A percentile compares a stretch with the other conserved stretches of the same genome.
phyloP scores from a whole-genome alignment of 2,797 vertebrate genomes.

The Mus spretus region DNA sequence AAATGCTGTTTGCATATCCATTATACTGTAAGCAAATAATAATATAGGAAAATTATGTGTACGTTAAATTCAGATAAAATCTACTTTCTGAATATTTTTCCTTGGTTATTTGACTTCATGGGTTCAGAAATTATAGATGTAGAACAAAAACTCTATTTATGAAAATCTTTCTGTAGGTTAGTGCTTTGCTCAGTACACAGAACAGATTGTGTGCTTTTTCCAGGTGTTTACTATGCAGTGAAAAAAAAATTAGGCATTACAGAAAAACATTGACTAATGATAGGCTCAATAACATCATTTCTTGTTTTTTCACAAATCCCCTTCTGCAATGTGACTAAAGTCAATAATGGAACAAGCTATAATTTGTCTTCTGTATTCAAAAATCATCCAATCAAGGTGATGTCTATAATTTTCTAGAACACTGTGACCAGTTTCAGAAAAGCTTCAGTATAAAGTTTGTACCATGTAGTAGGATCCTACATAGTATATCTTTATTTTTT shows the following conservation, averaged over 20 bases:
- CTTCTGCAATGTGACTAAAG: conserved; percentile 23
- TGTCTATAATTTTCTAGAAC: conserved; percentile 54
- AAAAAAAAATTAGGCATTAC: not conserved
- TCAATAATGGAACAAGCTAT: conserved; percentile 10
- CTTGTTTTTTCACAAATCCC: not conserved
- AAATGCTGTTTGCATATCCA: not conserved
- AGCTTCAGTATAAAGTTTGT: not conserved
- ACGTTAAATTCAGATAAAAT: not conserved
- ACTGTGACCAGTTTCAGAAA: conserved; percentile 17
- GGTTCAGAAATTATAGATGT: not conserved
- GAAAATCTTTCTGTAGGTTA: not conserved
- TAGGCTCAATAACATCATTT: conserved; percentile 20
- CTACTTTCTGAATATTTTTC: not conserved
- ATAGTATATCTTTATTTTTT: not conserved
- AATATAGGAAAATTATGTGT: not conserved
- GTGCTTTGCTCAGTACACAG: not conserved
- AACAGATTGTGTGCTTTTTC: not conserved
- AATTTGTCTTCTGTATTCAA: conserved; percentile 39
- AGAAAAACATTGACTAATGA: not conserved
- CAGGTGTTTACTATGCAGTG: not conserved
- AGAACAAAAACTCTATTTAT: not conserved
- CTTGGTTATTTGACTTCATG: not conserved
- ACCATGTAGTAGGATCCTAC: not conserved
- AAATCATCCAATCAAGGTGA: conserved; percentile 31
- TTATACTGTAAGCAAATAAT: not conserved